These are phyloP conservation scores for Anguilla obscura DNA, from an alignment of 2,797 vertebrate species.

Conservation along the genomic window DNA sequence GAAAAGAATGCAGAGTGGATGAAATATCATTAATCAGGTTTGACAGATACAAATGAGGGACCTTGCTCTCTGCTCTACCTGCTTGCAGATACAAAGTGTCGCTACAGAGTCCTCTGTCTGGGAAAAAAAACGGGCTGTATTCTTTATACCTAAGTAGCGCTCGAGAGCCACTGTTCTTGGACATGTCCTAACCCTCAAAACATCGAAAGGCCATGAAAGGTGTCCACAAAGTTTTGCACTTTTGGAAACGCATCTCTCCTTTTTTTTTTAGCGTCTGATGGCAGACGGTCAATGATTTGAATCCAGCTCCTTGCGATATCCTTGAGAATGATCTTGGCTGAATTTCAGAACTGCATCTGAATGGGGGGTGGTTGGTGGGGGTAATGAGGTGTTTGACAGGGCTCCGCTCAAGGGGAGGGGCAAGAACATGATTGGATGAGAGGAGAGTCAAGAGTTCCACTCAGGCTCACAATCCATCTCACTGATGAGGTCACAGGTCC, in stretches of 20 bases:
- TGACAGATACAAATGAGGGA: slow-evolving; percentile 57
- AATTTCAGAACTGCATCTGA: not conserved
- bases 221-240: not conserved
- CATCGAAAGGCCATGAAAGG: not conserved
- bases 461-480: slow-evolving; percentile 5
- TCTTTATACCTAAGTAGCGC: not conserved
- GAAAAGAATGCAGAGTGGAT: slow-evolving; percentile 44
- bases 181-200: not conserved
- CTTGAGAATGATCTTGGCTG: slow-evolving; percentile 1
- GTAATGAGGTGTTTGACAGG: not conserved
- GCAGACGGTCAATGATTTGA: not conserved
- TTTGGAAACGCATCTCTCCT: not conserved
- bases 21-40: slow-evolving; percentile 57
- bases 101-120: slow-evolving; percentile 39
- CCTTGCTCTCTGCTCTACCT: slow-evolving; percentile 54
- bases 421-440: slow-evolving; percentile 19
- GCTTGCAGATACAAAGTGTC: slow-evolving; percentile 48
- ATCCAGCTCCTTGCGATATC: not conserved
- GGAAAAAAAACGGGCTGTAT: not conserved
- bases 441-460: not conserved
- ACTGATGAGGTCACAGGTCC: slow-evolving; percentile 21
- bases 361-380: not conserved
- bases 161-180: not conserved
- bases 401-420: slow-evolving; percentile 14
- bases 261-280: not conserved